These are phyloP conservation scores for Schizopygopsis pylzovi DNA, from an alignment of 2,797 vertebrate species.

Conservation along the genomic window DNA sequence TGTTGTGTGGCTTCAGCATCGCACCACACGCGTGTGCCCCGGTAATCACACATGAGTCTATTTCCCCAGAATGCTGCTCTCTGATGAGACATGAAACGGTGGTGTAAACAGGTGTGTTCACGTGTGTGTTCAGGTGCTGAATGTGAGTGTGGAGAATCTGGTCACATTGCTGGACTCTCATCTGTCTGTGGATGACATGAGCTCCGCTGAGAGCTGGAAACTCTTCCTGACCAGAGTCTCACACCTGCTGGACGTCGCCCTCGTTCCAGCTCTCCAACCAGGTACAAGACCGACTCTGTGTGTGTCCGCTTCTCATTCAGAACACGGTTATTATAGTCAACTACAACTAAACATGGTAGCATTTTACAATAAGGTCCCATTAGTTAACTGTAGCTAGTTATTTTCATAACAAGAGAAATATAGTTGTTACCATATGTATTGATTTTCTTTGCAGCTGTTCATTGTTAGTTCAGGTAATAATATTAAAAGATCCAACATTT, in stretches of 20 bases:
- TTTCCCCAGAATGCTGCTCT: neutral
- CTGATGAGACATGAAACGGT: neutral
- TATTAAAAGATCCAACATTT: no score
- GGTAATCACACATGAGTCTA: slow-evolving; percentile 58
- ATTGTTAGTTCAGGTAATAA: neutral
- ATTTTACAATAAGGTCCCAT: neutral
- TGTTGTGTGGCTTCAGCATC: slow-evolving; percentile 65
- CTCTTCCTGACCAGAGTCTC: slow-evolving; percentile 52
- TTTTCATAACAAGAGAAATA: no score
- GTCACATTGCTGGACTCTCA: slow-evolving; percentile 34
- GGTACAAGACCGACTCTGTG: slow-evolving; percentile 31
- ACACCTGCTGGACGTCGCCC: slow-evolving; percentile 35
- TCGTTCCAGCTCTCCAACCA: slow-evolving; percentile 30
- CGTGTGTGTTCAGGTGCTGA: slow-evolving; percentile 25
- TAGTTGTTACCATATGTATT: no score
- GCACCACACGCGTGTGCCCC: slow-evolving; percentile 70
- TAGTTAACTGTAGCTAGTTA: neutral
- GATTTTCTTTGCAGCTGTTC: neutral
- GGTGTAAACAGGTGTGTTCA: neutral
- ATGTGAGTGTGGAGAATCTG: slow-evolving; percentile 35
- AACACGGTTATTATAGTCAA: neutral
- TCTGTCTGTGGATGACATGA: neutral
- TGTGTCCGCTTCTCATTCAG: neutral
- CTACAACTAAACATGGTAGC: no score
- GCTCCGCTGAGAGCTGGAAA: slow-evolving; percentile 52